Percentiles rank a stretch among this genome's conserved stretches.
These are phyloP conservation scores for Helicorthomorpha holstii DNA, from an alignment of 1,140 invertebrate species.

Conservation along the genomic window DNA sequence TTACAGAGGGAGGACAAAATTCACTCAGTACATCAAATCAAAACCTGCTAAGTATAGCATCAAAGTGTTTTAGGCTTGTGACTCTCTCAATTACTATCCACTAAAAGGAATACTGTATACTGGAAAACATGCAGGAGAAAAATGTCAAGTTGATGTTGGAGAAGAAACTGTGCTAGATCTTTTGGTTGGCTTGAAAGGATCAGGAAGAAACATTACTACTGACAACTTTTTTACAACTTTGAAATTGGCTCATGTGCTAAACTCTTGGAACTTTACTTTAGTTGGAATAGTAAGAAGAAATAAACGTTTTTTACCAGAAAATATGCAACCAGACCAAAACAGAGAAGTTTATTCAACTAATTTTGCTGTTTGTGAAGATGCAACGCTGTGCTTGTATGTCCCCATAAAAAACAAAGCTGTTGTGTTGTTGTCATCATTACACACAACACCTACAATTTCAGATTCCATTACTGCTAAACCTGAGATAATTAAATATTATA, in stretches of 20 bases:
- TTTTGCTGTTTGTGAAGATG: constrained; percentile 7
- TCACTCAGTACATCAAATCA: constrained; percentile 10
- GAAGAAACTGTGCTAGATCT: constrained; percentile 5
- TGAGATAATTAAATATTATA: constrained; percentile 15
- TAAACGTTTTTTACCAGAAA: constrained; percentile 7
- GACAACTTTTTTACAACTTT: constrained; percentile 13
- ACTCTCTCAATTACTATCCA: constrained; percentile 1
- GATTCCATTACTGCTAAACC: constrained; percentile 9
- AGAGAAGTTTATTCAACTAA: constrained; percentile 5
- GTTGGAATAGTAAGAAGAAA: constrained; percentile 12
- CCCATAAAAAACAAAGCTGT: constrained; percentile 10
- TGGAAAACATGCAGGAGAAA: constrained; percentile 1
- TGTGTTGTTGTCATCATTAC: constrained; percentile 9
- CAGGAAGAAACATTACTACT: constrained; percentile 7
- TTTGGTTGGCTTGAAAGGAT: neutral
- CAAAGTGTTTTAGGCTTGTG: constrained; percentile 7
- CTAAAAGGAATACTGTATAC: neutral
- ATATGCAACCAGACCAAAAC: constrained; percentile 3
- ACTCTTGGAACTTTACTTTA: constrained; percentile 7
- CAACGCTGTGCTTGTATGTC: constrained; percentile 13
- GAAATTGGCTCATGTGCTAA: constrained; percentile 7
- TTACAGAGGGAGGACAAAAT: constrained; percentile 6
- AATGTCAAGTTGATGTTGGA: constrained; percentile 4
- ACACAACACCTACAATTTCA: constrained; percentile 1
- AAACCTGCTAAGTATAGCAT: constrained; percentile 13